A percentile compares a stretch with the other conserved stretches of the same genome.
Evolutionary conservation across 1,140 invertebrate species (phyloP).

Genomic region (Manduca sexta): DNA sequence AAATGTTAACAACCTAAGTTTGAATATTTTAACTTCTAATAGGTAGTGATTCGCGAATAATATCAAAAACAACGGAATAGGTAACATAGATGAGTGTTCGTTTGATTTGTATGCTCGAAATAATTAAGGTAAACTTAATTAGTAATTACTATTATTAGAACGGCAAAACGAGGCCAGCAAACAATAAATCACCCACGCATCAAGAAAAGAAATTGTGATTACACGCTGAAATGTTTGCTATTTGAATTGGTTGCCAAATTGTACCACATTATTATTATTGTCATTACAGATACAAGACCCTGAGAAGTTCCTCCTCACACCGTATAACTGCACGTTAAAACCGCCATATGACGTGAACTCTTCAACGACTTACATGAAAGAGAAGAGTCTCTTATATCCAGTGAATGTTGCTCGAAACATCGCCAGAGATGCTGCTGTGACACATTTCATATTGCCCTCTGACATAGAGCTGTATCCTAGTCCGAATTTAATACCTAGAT

Average conservation of each 20-base stretch:
- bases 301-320: conserved; percentile 74
- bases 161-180: too few relatives aligned
- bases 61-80: too few relatives aligned
- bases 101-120: too few relatives aligned
- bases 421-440: conserved; percentile 85
- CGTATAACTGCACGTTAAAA: conserved; percentile 80
- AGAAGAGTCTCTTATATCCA: conserved; percentile 88
- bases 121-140: too few relatives aligned
- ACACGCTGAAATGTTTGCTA: too few relatives aligned
- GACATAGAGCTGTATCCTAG: conserved; percentile 93
- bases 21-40: too few relatives aligned
- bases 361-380: conserved; percentile 81
- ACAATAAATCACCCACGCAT: too few relatives aligned
- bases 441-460: conserved; percentile 88
- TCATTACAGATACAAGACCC: conserved; percentile 78
- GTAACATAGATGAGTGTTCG: too few relatives aligned
- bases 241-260: not conserved
- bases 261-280: not conserved
- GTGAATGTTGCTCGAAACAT: conserved; percentile 92
- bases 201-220: too few relatives aligned
- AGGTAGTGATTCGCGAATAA: conserved; percentile 7
- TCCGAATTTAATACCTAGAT: conserved; percentile 82
- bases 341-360: conserved; percentile 81
- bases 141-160: too few relatives aligned
- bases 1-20: too few relatives aligned